Base-by-base conservation (phyloP, 2,113 vertebrate species). In the Epinephelus moara region DNA sequence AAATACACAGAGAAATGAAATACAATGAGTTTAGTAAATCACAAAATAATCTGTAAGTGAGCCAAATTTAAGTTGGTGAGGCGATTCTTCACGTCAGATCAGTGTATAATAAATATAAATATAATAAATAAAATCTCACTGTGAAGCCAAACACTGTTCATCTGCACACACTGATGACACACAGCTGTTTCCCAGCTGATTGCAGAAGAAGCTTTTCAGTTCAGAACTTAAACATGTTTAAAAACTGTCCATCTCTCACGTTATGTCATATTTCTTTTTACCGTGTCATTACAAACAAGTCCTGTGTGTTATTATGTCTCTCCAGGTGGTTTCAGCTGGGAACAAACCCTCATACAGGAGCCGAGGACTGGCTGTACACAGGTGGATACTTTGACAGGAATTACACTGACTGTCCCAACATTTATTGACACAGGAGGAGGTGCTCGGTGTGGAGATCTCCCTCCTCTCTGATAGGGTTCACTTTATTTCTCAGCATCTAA, bases 371-470 rank as follows among this genome's bases (percentile, higher is more conserved):
- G 98, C 90, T 98, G 61, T 99, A 98, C 87, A 93, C 95, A 12
- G 97, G 98, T 56, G 96, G 97, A 81, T 99, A 99, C 95, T 99
- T 98, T 87, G 98, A 99, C 90, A 97, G 98, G 91, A 96, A 97
- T 73, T 99, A 97, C 95, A 95, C 96, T 33, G 95, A 97, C 94
- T 97, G 97, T 93, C 97, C 97, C 55, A 95, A 97, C 91, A 98
- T 99, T 93, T 99, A 97, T 94, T 99, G 97, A 98, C 78, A 21
- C 56, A 49, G 63, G 81, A 61, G 63, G 81, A 55, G 37, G 60
- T 19, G 78, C 57, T 72, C 55, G 0, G 30, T 30, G 52, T 42
- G 59, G 63, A 67, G 55, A 59, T 56, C 50, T 53, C 67, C 45
- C 80, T 83, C 52, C 81, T 66, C 64, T 71, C 82, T n/a, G 62